phyloP scores from a whole-genome alignment of 2,797 vertebrate genomes.

The Distichodus sexfasciatus region DNA sequence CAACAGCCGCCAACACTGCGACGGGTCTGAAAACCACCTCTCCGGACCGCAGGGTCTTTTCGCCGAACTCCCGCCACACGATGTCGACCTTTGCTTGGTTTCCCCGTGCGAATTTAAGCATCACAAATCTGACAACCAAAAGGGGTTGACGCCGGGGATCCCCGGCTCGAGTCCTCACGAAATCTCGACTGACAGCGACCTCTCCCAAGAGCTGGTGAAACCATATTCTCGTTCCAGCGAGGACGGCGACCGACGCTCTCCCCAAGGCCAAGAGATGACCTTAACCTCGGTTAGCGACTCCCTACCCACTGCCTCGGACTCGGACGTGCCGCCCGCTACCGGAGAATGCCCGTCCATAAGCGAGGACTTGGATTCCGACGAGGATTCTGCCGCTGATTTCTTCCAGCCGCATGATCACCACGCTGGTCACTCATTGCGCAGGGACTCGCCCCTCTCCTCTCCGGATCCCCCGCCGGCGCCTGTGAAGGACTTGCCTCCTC shows the following conservation, averaged over 20 bases:
- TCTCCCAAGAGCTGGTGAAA: slow-evolving; percentile 69
- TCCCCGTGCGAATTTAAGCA: slow-evolving; percentile 93
- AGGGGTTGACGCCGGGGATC: slow-evolving; percentile 49
- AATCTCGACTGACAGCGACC: slow-evolving; percentile 69
- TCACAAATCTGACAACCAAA: slow-evolving; percentile 69
- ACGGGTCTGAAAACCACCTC: slow-evolving; percentile 56
- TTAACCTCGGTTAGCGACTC: slow-evolving; percentile 83
- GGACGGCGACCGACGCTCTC: slow-evolving; percentile 47
- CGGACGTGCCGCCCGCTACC: slow-evolving; percentile 68
- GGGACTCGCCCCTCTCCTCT: slow-evolving; percentile 35
- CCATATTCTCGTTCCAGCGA: slow-evolving; percentile 35
- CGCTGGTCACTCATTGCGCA: slow-evolving; percentile 32
- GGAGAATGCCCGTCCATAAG: slow-evolving; percentile 80
- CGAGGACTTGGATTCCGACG: slow-evolving; percentile 81
- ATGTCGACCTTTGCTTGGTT: slow-evolving; percentile 91
- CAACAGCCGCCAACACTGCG: slow-evolving; percentile 54
- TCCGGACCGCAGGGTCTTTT: slow-evolving; percentile 53
- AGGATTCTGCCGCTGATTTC: slow-evolving; percentile 66
- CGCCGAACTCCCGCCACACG: slow-evolving; percentile 73
- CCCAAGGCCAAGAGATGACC: slow-evolving; percentile 71
- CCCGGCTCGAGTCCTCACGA: slow-evolving; percentile 59
- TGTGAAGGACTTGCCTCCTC: slow-evolving; percentile 79
- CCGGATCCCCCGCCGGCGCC: slow-evolving; percentile 78
- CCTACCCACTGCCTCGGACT: slow-evolving; percentile 78
- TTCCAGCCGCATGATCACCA: slow-evolving; percentile 55